phyloP scores from a whole-genome alignment of 2,888 invertebrate species.

The Tortricodes alternella region DNA sequence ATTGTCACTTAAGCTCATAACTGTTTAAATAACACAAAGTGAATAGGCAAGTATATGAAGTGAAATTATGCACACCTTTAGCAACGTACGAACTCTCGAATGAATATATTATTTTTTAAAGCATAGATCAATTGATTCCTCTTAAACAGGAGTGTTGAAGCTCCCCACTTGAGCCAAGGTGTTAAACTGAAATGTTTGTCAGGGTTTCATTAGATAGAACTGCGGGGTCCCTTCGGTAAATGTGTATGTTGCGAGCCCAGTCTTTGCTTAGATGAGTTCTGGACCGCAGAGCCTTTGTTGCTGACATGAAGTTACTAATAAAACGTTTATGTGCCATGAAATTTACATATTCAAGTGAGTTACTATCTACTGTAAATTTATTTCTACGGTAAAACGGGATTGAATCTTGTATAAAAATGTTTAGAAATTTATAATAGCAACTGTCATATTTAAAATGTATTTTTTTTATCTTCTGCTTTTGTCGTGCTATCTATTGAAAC shows the following conservation, averaged over 20 bases:
- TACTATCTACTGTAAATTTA: not conserved
- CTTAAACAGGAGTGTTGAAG: not conserved
- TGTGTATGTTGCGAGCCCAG: slow-evolving; percentile 44
- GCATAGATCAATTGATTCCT: not conserved
- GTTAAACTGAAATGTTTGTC: slow-evolving; percentile 42
- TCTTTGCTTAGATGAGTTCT: slow-evolving; percentile 40
- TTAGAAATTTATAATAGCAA: too few relatives aligned
- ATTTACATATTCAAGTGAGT: slow-evolving; percentile 1
- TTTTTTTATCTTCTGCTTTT: too few relatives aligned
- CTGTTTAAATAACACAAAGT: too few relatives aligned
- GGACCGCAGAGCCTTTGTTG: slow-evolving; percentile 31
- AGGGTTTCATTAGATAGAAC: slow-evolving; percentile 41
- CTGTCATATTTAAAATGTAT: too few relatives aligned
- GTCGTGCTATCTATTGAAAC: too few relatives aligned
- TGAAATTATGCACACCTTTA: not conserved
- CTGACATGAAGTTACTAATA: slow-evolving; percentile 33
- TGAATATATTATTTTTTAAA: not conserved
- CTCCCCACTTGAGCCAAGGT: slow-evolving; percentile 40
- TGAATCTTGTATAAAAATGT: too few relatives aligned
- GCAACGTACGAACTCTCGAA: not conserved
- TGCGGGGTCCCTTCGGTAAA: slow-evolving; percentile 41
- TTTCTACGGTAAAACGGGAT: too few relatives aligned
- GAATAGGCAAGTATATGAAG: too few relatives aligned
- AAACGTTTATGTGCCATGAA: slow-evolving; percentile 20
- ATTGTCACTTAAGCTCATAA: too few relatives aligned